Evolutionary conservation across 2,888 invertebrate species (phyloP), one percentile per base, ranked within the genome.

Genomic region (Meteorus cinctellus): DNA sequence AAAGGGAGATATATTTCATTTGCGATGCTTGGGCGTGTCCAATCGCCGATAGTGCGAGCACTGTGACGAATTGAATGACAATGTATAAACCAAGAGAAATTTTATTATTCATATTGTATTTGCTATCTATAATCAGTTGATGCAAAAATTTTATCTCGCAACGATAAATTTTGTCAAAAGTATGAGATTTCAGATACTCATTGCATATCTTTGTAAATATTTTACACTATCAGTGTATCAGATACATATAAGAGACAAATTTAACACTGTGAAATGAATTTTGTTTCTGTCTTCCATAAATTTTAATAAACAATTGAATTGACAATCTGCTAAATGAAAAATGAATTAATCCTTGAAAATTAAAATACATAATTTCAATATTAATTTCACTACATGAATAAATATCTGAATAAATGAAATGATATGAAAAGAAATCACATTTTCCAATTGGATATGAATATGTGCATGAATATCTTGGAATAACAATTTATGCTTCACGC

Each of bases 41-140:
- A 82, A 83, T 82, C 78, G 78, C 77, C 81, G 85, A 83, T 85
- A 84, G 84, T 82, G 81, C 83, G 81, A 80, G 76, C 77, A 16
- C 59, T 41, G 41, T 62, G 68, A 36, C 36, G 19, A 65, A 36
- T 41, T 29, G 12, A 29, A 29, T 62, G 62, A 62, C 10, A 29
- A 62, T 2, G 27, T 62, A n/a, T 41, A 34, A 34, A 41, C 41
- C 41, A 41, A 41, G 8, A 41, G 41, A 41, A 41, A 41, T 41
- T 41, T 41, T 41, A 12, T 8, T 41, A 41, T 41, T 48, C 48
- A 48, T 48, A 48, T 48, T n/a, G 48, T 48, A 48, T 48, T 48
- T 48, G 48, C 6, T 48, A n/a, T 16, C n/a, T n/a, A 5, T 5
- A 16, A 48, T 48, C 48, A 48, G 5, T 48, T 48, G 48, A 48